phyloP scores from a whole-genome alignment of 2,113 vertebrate species.

The Calyptomena viridis region DNA sequence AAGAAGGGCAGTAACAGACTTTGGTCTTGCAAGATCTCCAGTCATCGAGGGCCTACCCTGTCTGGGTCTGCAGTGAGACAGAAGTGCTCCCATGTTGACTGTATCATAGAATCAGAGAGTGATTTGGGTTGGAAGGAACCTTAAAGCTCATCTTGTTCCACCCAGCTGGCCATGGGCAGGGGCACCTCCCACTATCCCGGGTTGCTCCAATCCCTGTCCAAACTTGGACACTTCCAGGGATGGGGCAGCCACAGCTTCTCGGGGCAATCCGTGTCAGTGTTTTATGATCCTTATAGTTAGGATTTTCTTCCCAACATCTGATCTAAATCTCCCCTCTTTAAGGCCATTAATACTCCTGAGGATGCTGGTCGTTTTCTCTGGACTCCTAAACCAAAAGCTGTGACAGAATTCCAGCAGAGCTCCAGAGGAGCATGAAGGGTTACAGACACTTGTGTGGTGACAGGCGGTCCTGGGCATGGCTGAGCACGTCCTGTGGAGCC shows the following conservation, averaged over 20 bases:
- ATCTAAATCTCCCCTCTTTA: neutral
- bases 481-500: neutral
- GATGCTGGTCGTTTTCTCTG: neutral
- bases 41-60: accelerated
- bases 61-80: neutral
- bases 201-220: accelerated
- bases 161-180: neutral
- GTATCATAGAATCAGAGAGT: neutral
- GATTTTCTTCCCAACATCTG: neutral
- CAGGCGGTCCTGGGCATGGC: neutral
- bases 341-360: neutral
- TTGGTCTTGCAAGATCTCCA: neutral
- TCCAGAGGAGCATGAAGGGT: neutral
- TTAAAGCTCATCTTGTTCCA: neutral
- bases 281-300: neutral
- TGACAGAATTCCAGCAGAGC: neutral
- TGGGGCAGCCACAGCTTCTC: neutral
- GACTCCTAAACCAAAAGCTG: neutral
- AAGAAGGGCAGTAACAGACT: accelerated
- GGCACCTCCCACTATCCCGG: neutral
- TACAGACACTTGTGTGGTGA: neutral
- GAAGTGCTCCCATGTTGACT: accelerated
- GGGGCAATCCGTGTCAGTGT: accelerated
- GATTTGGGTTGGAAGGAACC: neutral
- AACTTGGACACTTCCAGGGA: neutral